Base-by-base conservation (phyloP, 1,140 invertebrate genomes). In the Sinella curviseta region DNA sequence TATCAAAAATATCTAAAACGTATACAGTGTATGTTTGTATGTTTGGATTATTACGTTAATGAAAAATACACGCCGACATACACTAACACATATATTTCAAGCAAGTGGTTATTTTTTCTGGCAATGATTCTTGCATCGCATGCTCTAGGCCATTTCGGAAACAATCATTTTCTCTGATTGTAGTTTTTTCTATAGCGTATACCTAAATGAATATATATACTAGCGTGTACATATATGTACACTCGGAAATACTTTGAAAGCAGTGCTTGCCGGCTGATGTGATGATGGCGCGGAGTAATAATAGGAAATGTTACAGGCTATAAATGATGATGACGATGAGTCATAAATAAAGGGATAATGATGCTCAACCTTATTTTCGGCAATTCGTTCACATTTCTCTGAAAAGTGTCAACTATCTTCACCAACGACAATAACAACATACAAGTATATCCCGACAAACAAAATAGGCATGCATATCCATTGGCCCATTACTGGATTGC, bases 341-440 rank as follows among this genome's bases (percentile, higher is more conserved):
- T 31, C 65, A 70, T 70, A 70, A 70, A 70, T 70, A 70, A 70
- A 70, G 24, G 28, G 65, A 70, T 70, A 33, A 70, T 30, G 65
- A 33, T 70, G 12, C 39, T 26, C 8, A 26, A 26, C 24, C 24
- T 12, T 26, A 60, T 60, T 60, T 60, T 60, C 8, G 24, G 39
- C 39, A 48, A 48, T 48, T 48, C 4, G 39, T 4, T 48, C 39
- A 26, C 57, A 17, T 8, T 26, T 60, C 24, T 26, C 57, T n/a
- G 14, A n/a, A 31, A 70, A 70, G 65, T 70, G 65, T 70, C 65
- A 70, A 70, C 65, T 24, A 70, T 48, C 39, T 48, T 48, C 39
- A 24, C 57, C 57, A 60, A n/a, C 12, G 39, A 20, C 39, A 48
- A 48, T 48, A 48, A 48, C 20, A 60, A 48, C 39, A 48, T 48